Percentiles rank a stretch among this genome's conserved stretches.
These are phyloP conservation scores for Sarcophilus harrisii DNA, from an alignment of 2,797 vertebrate species.

Conservation along the genomic window DNA sequence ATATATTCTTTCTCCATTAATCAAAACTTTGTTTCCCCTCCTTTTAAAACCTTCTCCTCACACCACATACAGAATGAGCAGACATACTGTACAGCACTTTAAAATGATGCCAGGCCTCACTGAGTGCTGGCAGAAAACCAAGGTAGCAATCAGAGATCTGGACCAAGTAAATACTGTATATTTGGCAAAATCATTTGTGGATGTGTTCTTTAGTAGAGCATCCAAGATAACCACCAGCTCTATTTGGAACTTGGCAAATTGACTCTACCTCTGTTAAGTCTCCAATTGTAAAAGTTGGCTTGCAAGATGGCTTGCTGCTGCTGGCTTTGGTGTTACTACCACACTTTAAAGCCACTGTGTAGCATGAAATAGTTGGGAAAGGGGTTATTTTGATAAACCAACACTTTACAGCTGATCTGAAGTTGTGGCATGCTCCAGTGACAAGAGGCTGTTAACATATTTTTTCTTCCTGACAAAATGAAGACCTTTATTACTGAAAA, in stretches of 20 bases:
- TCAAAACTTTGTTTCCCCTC: conserved; percentile 53
- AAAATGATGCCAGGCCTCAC: conserved; percentile 80
- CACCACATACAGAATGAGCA: conserved; percentile 74
- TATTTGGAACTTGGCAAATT: conserved; percentile 80
- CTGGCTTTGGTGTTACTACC: conserved; percentile 40
- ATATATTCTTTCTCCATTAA: conserved; percentile 75
- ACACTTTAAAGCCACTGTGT: conserved; percentile 65
- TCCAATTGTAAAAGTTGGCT: conserved; percentile 76
- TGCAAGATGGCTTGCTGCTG: conserved; percentile 60
- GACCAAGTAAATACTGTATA: conserved; percentile 84
- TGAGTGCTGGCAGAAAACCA: conserved; percentile 78
- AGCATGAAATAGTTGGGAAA: conserved; percentile 25
- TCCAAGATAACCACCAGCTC: conserved; percentile 85
- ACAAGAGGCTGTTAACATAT: conserved; percentile 40
- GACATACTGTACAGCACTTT: conserved; percentile 72
- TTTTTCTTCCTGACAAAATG: conserved; percentile 24
- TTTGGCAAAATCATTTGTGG: conserved; percentile 84
- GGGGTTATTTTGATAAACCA: conserved; percentile 69
- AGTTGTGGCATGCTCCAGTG: conserved; percentile 52
- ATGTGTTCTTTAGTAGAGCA: conserved; percentile 81
- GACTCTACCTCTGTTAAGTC: conserved; percentile 72
- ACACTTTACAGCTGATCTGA: conserved; percentile 61
- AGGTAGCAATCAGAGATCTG: conserved; percentile 80
- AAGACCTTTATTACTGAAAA: background rate
- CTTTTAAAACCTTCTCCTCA: conserved; percentile 61